Conservation (phyloP, 2,113 vertebrate genomes). For the Epinephelus cyanopodus region DNA sequence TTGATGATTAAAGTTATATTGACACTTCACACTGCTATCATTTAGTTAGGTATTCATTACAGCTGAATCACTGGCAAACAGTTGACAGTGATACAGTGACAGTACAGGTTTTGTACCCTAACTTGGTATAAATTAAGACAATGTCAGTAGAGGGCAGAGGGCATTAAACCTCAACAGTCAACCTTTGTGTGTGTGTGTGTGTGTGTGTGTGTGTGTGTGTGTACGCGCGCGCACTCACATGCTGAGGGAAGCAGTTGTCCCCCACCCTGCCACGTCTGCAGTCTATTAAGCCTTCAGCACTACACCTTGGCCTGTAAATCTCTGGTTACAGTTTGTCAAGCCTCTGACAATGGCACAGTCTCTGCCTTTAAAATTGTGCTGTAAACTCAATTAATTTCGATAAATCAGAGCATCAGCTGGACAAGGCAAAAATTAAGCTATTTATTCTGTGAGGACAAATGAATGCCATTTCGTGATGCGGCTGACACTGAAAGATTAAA, state of each 20-base stretch:
- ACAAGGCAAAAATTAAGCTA: too few species aligned
- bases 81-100: too few species aligned
- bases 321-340: conserved; percentile 20
- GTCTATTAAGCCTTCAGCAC: conserved; percentile 56
- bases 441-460: too few species aligned
- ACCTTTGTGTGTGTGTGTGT: conserved; percentile 8
- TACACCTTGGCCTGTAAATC: conserved; percentile 16
- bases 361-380: too few species aligned
- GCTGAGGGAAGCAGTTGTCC: neutral
- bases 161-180: conserved; percentile 48
- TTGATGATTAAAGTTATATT: neutral
- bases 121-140: conserved; percentile 34
- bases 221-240: too few species aligned
- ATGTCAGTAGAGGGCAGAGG: conserved; percentile 11
- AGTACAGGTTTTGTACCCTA: neutral
- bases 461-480: too few species aligned
- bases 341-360: conserved; percentile 9
- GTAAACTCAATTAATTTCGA: too few species aligned
- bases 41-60: conserved; percentile 5
- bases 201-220: conserved; percentile 5
- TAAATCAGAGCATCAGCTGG: too few species aligned
- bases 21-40: neutral
- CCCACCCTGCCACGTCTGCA: conserved; percentile 19
- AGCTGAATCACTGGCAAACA: conserved; percentile 2
- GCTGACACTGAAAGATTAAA: too few species aligned